phyloP scores from a whole-genome alignment of 2,888 invertebrate genomes.

The Noctua fimbriata region DNA sequence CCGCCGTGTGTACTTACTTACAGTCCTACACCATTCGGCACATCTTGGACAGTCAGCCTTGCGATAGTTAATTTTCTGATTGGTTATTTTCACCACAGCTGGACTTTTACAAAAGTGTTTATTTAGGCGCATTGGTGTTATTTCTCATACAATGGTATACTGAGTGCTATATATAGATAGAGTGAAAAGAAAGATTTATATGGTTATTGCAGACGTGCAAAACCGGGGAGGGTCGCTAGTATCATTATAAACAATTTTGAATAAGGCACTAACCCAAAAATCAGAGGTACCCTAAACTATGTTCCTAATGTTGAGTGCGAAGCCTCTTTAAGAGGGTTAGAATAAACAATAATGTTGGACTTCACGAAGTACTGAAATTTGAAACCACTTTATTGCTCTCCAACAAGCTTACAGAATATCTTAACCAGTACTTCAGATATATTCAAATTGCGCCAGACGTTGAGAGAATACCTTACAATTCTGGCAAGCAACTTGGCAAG shows the following conservation, averaged over 20 bases:
- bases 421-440: slow-evolving; percentile 12
- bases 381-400: background rate
- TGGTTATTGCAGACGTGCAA: too few species aligned
- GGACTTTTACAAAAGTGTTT: too few species aligned
- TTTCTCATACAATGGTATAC: too few species aligned
- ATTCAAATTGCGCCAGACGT: slow-evolving; percentile 34
- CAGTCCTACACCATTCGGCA: background rate
- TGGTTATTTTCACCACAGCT: background rate
- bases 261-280: background rate
- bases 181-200: too few species aligned
- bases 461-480: slow-evolving; percentile 28
- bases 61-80: background rate
- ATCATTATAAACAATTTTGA: background rate
- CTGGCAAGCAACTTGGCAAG: background rate
- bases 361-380: background rate
- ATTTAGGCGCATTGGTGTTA: too few species aligned
- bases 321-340: background rate
- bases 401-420: background rate
- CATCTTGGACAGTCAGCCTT: background rate
- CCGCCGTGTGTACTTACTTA: background rate
- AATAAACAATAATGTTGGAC: background rate
- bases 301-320: background rate
- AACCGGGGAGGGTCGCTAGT: too few species aligned
- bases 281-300: background rate
- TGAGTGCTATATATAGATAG: too few species aligned